phyloP scores from a whole-genome alignment of 2,797 vertebrate species.

The Pelochelys cantorii region DNA sequence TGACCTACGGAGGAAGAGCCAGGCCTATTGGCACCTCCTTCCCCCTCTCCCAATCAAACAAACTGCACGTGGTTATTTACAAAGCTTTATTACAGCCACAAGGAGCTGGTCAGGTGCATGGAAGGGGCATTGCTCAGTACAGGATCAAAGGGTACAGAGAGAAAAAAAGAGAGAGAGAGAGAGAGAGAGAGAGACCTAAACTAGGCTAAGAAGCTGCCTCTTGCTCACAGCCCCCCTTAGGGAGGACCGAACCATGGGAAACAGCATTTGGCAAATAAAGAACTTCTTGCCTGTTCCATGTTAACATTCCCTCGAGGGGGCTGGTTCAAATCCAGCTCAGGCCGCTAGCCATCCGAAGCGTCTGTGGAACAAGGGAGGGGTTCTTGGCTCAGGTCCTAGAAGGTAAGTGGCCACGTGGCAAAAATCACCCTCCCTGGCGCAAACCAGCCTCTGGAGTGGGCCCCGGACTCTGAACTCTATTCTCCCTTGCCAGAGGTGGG shows the following conservation, averaged over 20 bases:
- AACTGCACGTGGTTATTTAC: slow-evolving; percentile 69
- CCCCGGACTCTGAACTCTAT: background rate
- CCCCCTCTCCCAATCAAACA: slow-evolving; percentile 18
- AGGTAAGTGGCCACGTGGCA: background rate
- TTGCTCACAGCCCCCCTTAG: background rate
- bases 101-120: slow-evolving; percentile 23
- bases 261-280: background rate
- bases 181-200: background rate
- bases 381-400: background rate
- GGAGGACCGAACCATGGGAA: background rate
- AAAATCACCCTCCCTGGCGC: background rate
- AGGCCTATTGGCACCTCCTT: background rate
- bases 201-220: background rate
- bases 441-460: background rate
- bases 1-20: background rate
- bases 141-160: background rate
- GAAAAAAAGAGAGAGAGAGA: background rate
- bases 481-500: background rate
- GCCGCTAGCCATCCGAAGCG: background rate
- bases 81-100: slow-evolving; percentile 77
- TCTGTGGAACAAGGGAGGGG: background rate
- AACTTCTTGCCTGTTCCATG: background rate
- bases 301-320: background rate
- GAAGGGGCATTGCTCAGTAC: slow-evolving; percentile 1
- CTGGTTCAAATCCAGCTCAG: background rate